Base-by-base conservation (phyloP, 2,888 invertebrate genomes). In the Cistogaster globosa region DNA sequence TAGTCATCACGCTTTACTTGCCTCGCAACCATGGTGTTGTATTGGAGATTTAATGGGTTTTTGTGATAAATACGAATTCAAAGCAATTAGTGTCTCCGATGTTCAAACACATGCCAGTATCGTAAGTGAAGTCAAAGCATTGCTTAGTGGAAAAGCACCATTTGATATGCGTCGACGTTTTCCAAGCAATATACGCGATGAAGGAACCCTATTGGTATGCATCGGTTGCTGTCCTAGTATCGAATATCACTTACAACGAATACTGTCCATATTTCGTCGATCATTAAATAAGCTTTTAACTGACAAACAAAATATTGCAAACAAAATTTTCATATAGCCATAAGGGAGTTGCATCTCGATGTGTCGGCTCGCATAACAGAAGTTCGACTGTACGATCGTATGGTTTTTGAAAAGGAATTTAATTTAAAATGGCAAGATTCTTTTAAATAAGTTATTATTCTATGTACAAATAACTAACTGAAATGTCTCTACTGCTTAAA, bases 51-150 rank as follows among this genome's bases (percentile, higher is more conserved):
- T 91, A 32, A 91, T 91, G 88, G 87, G 87, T 36, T 91, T 91
- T 79, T 91, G 91, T 80, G 91, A 91, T 87, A 91, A 89, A 87
- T 90, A 91, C 86, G 91, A 91, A 84, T 91, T 89, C 83, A 90
- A 89, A 77, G 88, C 90, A 6, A 81, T 91, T 8, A 89, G 88
- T 55, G 87, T 89, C 1, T 84, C 87, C 5, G 91, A 90, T 38
- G 86, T 87, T 18, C 88, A 87, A 86, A 88, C 89, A 5, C 91
- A 91, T 38, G 89, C 88, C 84, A 88, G 87, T 72, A 91, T 91
- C 48, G 89, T 90, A 11, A 88, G 87, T 48, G 90, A 91, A 83
- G 89, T 90, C 48, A 88, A 89, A 1, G 84, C 88, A 0, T 62
- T 91, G 65, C 77, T 91, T 20, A 86, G 86, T 26, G 86, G 87